Evolutionary conservation across 1,140 invertebrate genomes (phyloP).

Genomic region (Cotesia typhae): DNA sequence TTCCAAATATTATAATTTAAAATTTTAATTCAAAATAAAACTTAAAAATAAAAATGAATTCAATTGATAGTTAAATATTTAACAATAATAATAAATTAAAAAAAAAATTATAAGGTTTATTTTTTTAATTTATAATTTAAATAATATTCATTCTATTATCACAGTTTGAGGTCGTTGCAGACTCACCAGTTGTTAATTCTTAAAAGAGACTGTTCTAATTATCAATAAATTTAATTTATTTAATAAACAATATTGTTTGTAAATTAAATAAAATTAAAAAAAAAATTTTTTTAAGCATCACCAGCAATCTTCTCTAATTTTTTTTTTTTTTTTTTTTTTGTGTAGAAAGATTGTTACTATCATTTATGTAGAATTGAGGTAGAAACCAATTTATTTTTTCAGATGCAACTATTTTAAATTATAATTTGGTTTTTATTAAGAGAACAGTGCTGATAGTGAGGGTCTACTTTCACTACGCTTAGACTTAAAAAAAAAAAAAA

Average conservation of each 20-base stretch:
- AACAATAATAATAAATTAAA: conserved; percentile 11
- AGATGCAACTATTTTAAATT: conserved; percentile 49
- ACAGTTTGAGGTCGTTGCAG: conserved; percentile 66
- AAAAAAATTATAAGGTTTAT: background rate
- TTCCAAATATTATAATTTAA: background rate
- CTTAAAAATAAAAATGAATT: too few species aligned
- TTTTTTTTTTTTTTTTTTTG: conserved; percentile 43
- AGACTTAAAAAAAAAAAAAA: conserved; percentile 58
- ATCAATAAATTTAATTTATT: conserved; percentile 22
- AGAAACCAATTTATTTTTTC: conserved; percentile 56
- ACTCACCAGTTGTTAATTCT: conserved; percentile 47
- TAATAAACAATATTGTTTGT: too few species aligned
- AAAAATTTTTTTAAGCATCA: background rate
- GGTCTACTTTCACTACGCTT: conserved; percentile 59
- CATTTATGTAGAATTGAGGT: conserved; percentile 58
- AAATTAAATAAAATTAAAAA: background rate
- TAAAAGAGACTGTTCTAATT: conserved; percentile 27
- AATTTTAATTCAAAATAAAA: too few species aligned
- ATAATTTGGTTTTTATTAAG: conserved; percentile 45
- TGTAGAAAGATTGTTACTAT: conserved; percentile 27
- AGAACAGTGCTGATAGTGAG: conserved; percentile 57
- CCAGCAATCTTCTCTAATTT: conserved; percentile 29
- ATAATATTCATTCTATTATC: conserved; percentile 65
- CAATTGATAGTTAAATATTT: background rate
- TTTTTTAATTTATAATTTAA: conserved; percentile 44